These are phyloP conservation scores for Parthenolecanium corni DNA, from an alignment of 2,888 invertebrate species.

Conservation along the genomic window DNA sequence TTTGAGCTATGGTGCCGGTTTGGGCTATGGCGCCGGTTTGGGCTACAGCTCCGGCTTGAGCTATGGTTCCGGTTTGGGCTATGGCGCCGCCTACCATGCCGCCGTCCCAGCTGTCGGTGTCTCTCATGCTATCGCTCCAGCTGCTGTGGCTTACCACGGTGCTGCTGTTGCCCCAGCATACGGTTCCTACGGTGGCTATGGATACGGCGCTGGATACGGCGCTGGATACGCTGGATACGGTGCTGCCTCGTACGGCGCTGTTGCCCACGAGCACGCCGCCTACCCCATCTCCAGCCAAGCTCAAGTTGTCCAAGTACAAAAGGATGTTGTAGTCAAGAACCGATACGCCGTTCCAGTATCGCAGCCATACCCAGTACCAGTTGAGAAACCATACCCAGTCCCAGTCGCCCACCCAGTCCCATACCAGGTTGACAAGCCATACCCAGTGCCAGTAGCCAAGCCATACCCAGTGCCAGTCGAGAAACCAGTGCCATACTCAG, in stretches of 20 bases:
- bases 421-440: conserved; percentile 34
- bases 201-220: background rate
- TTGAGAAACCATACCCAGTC: conserved; percentile 54
- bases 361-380: conserved; percentile 41
- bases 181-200: conserved; percentile 1
- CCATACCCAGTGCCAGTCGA: conserved; percentile 35
- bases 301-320: conserved; percentile 2
- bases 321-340: conserved; percentile 32
- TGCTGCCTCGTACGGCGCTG: conserved; percentile 15
- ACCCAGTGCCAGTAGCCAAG: conserved; percentile 34
- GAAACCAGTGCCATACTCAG: conserved; percentile 33
- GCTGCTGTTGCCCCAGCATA: background rate
- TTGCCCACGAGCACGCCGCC: conserved; percentile 10
- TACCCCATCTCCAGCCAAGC: conserved; percentile 25
- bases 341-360: conserved; percentile 33
- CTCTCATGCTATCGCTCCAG: background rate
- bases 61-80: background rate
- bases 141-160: conserved; percentile 6
- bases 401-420: conserved; percentile 34
- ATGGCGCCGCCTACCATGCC: background rate
- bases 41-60: background rate
- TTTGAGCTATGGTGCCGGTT: background rate
- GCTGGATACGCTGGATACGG: no score
- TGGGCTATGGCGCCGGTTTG: background rate
- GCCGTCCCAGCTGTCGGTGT: background rate